phyloP scores from a whole-genome alignment of 1,140 invertebrate genomes.

The Periplaneta americana region DNA sequence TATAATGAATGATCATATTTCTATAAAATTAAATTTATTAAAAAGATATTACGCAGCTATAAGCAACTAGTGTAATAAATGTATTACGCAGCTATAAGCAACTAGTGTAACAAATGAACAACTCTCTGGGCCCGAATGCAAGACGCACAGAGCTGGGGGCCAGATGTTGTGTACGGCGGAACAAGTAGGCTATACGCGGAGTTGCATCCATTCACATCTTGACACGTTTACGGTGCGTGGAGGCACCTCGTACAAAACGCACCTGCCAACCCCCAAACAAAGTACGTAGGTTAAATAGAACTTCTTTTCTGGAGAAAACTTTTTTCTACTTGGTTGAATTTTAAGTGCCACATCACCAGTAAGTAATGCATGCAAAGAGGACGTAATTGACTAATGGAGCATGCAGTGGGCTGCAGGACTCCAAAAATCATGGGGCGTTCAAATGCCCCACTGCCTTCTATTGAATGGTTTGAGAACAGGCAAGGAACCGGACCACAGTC shows the following conservation, averaged over 20 bases:
- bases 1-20: too few relatives aligned
- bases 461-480: too few relatives aligned
- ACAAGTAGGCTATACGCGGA: background rate
- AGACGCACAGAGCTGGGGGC: too few relatives aligned
- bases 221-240: background rate
- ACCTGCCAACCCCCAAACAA: background rate
- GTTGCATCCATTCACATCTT: background rate
- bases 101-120: too few relatives aligned
- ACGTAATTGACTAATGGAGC: background rate
- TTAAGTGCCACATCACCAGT: background rate
- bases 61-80: too few relatives aligned
- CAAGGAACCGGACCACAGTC: too few relatives aligned
- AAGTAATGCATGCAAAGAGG: background rate
- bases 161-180: background rate
- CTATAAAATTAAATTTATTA: too few relatives aligned
- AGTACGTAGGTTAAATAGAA: background rate
- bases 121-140: too few relatives aligned
- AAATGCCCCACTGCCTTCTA: background rate
- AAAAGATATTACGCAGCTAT: too few relatives aligned
- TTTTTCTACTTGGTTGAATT: background rate
- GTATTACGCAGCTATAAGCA: too few relatives aligned
- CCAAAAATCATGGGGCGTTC: background rate
- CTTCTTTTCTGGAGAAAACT: background rate
- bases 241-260: background rate
- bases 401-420: background rate